Base-by-base conservation (phyloP, 2,797 vertebrate genomes). In the Gobionotothen gibberifrons region DNA sequence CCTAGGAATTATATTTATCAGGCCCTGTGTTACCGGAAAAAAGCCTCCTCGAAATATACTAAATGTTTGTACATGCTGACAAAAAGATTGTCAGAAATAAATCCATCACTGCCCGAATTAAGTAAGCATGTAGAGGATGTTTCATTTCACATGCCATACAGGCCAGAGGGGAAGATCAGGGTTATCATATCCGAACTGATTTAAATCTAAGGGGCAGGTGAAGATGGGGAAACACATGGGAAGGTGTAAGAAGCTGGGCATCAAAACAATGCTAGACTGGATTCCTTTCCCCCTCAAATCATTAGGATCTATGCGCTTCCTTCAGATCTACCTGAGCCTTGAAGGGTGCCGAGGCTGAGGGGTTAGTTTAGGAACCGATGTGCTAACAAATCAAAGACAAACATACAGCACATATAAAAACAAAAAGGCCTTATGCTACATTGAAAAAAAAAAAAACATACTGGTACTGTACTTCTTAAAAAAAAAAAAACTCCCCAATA, bases 391-490 rank as follows among this genome's bases (percentile, higher is more conserved):
- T 89, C 47, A 79, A 83, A 81, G 82, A 81, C 69, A 90, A 85
- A 92, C 76, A 84, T 79, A 90, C 56, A 85, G 85, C 87, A 86
- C 84, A 86, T 84, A 72, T 32, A 75, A 82, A 91, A 90, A 78
- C 26, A 74, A 72, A 85, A 88, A 91, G 84, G 89, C 87, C 66
- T 83, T 88, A 88, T 87, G 92, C 92, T 92, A 94, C 92, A 91
- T 90, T 76, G 76, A 91, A 64, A 85, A 85, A 19, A 42, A 85
- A 76, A 93, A 84, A 85, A 92, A 90, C 89, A 77, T 36, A 91
- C 82, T 86, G 78, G 90, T 93, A 94, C 92, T 94, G 94, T 93
- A 92, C 92, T 95, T 95, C 83, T 88, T 89, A 36, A 54, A 76
- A 83, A 89, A 87, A 87, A 87, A 85, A 91, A 88, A 88, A 69